phyloP scores from a whole-genome alignment of 1,140 invertebrate species.

The Lepidurus couesii region DNA sequence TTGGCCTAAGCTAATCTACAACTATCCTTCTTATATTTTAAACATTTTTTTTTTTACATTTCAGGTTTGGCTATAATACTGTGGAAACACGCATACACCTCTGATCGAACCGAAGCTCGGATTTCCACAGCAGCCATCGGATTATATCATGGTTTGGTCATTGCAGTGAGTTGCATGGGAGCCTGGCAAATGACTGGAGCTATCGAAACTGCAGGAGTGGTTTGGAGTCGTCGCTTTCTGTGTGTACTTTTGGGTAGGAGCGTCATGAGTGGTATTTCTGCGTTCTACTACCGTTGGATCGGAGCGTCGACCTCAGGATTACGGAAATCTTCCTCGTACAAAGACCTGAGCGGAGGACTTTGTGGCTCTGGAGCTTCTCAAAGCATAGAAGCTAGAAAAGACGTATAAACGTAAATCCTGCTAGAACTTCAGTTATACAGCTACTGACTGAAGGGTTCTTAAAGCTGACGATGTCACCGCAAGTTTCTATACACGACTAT shows the following conservation, averaged over 20 bases:
- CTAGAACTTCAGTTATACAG: not conserved
- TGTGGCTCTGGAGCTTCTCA: not conserved
- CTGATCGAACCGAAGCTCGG: constrained; percentile 22
- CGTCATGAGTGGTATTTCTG: not conserved
- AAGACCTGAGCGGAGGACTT: constrained; percentile 20
- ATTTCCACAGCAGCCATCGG: constrained; percentile 28
- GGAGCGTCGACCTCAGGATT: constrained; percentile 27
- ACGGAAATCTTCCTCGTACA: constrained; percentile 28
- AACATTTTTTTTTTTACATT: not conserved
- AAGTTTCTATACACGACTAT: not conserved
- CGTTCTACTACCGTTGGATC: constrained; percentile 22
- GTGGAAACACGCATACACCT: constrained; percentile 22
- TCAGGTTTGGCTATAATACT: constrained; percentile 23
- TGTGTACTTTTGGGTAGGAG: not conserved
- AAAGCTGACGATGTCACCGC: not conserved
- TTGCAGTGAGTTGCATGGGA: not conserved
- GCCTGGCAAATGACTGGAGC: not conserved
- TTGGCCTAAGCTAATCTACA: not conserved
- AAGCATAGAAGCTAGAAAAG: constrained; percentile 15
- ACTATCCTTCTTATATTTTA: not conserved
- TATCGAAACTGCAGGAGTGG: not conserved
- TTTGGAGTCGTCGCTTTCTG: constrained; percentile 15
- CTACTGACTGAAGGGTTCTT: not conserved
- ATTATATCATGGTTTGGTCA: constrained; percentile 21
- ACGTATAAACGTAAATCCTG: not conserved